Base-by-base conservation (phyloP, 2,797 vertebrate genomes). In the Amblyraja radiata region DNA sequence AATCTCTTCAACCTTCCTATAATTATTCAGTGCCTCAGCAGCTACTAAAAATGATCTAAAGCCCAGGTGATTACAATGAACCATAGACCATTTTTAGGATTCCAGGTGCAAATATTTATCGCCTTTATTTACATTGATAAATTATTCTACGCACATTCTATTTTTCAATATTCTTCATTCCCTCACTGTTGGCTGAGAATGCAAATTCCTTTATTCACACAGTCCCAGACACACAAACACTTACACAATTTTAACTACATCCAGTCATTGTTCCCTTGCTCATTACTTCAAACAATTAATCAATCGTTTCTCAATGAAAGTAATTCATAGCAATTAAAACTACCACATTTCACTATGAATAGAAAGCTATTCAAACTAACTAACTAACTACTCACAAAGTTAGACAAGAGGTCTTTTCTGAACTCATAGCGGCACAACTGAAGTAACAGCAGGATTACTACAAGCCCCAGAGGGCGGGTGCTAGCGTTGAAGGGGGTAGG, bases 321-420 rank as follows among this genome's bases (percentile, higher is more conserved):
- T 18, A 91, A 73, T 73, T 74, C 16, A 73, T 74, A 74, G 73
- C 90, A 76, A 92, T 92, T 23, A 74, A 92, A 74, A 54, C 46
- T 54, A 25, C 13, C 58, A 54, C 84, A 88, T 32, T 88, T 68
- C 63, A 88, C 32, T 91, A 39, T 21, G 32, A 32, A 61, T 68
- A 8, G n/a, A 68, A 68, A 68, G 65, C n/a, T 63, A 88, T 16
- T 7, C 63, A 28, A 84, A 39, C 39, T 39, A 39, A 68, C 84
- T 21, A 88, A 36, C 84, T 88, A n/a, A 28, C 63, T 68, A 68
- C 32, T 23, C 61, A 68, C n/a, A 88, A 68, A 88, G 32, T 88
- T 88, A 21, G 8, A 36, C n/a, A 68, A 88, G 2, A 88, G 84
- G 14, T 88, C 65, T 36, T 36, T 88, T 88, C 61, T 88, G 16